These are phyloP conservation scores for Chrysolina americana DNA, from an alignment of 2,888 invertebrate species.

Conservation along the genomic window DNA sequence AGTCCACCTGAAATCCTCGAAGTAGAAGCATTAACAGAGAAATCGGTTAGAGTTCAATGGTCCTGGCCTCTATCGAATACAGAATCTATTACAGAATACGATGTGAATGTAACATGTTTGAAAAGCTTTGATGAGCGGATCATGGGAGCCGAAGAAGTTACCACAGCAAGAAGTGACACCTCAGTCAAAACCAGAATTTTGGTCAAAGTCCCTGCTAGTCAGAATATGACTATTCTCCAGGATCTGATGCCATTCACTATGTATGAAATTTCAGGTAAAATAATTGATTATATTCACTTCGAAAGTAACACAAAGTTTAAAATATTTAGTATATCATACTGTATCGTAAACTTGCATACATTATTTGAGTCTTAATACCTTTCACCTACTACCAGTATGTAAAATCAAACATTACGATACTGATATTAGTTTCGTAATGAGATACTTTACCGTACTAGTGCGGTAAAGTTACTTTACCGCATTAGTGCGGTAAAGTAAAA, in stretches of 20 bases:
- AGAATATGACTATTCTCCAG: constrained; percentile 74
- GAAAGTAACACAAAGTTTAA: no score
- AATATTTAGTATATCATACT: no score
- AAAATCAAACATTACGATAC: no score
- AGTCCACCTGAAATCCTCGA: constrained; percentile 82
- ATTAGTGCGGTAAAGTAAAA: no score
- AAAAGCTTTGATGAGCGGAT: constrained; percentile 78
- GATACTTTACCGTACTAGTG: no score
- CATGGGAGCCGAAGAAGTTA: constrained; percentile 70
- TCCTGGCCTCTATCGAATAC: constrained; percentile 76
- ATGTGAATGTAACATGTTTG: constrained; percentile 81
- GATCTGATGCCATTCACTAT: constrained; percentile 84
- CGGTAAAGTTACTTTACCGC: no score
- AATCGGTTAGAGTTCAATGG: constrained; percentile 82
- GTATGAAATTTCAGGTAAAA: constrained; percentile 78
- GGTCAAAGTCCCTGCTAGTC: constrained; percentile 74
- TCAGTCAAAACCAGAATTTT: constrained; percentile 37
- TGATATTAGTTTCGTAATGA: no score
- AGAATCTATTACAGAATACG: constrained; percentile 77
- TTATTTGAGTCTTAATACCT: no score
- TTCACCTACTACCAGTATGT: no score
- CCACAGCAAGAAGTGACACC: constrained; percentile 53
- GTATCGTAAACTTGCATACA: no score
- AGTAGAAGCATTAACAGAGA: constrained; percentile 82
- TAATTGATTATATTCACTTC: no score